Base-by-base conservation (phyloP, 2,797 vertebrate species). In the Halcyon chelicuti region DNA sequence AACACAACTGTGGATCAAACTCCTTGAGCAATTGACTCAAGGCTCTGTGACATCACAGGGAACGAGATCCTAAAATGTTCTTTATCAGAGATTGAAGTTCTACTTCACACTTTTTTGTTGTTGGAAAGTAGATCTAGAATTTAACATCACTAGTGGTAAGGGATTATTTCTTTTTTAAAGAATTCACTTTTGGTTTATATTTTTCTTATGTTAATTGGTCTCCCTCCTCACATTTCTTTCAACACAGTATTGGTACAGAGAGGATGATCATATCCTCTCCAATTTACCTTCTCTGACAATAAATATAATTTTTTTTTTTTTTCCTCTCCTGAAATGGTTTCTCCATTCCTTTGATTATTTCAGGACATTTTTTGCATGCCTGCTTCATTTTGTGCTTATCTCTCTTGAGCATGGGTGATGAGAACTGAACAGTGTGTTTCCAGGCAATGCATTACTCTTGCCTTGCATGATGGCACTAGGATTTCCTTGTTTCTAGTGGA, bases 61-160 rank as follows among this genome's bases (percentile, higher is more conserved):
- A 52, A 70, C 8, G 2, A 47, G 75, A 10, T 47, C 39, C 12
- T 47, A 54, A 73, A 31, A 46, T 51, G 55, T 78, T 46, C 23
- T 74, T 74, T 49, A 76, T 79, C 28, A 55, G 29, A 23, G 26
- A 55, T 26, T 35, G 12, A 76, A 79, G 28, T 54, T 92, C 60
- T 83, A 20, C 12, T 9, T 86, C 60, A 39, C 51, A 52, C 51
- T 52, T 18, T 42, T 26, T 51, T 49, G 47, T 49, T 49, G 47
- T 51, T 74, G 1, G 42, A 80, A 83, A 66, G 12, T 23, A 42
- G 7, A 79, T 58, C 14, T 67, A 70, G n/a, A 92, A 75, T 75
- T 79, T 37, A 76, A 1, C 28, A 57, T 7, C 0, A 1, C 4
- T 4, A 20, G 37, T 25, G 11, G 2, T 18, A 61, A 81, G 4